Evolutionary conservation across 2,888 invertebrate species (phyloP).

Genomic region (Zaprionus obscuricornis): DNA sequence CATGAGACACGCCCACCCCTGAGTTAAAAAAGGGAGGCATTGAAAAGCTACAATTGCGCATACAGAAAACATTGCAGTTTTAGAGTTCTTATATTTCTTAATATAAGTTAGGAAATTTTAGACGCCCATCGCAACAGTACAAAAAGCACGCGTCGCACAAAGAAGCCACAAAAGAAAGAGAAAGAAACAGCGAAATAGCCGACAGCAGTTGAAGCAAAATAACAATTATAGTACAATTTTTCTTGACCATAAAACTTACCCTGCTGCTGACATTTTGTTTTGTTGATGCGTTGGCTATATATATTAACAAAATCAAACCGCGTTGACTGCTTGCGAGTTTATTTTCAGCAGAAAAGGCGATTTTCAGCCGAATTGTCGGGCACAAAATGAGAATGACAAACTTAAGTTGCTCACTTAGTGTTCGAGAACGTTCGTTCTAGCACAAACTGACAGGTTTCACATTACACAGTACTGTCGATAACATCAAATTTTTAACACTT

Average conservation of each 20-base stretch:
- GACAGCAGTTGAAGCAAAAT: constrained; percentile 2
- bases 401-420: constrained; percentile 44
- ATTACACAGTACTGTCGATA: too few species aligned
- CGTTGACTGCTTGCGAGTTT: constrained; percentile 22
- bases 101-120: neutral
- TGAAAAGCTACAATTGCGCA: neutral
- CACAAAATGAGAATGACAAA: constrained; percentile 60
- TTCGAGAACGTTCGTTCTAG: constrained; percentile 40
- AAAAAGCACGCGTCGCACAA: constrained; percentile 71
- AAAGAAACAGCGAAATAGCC: too few species aligned
- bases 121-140: constrained; percentile 1
- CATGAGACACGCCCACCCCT: constrained; percentile 63
- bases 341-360: constrained; percentile 55
- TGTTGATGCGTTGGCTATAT: constrained; percentile 40
- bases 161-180: constrained; percentile 68
- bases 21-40: constrained; percentile 1
- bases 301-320: constrained; percentile 31
- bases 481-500: too few species aligned
- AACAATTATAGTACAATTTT: neutral
- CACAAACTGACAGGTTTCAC: constrained; percentile 40
- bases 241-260: constrained; percentile 61
- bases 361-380: constrained; percentile 57
- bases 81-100: too few species aligned
- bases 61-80: neutral
- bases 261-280: constrained; percentile 70